A percentile compares a stretch with the other conserved stretches of the same genome.
Conservation (phyloP, 2,888 invertebrate genomes). For the Dicycla oo region DNA sequence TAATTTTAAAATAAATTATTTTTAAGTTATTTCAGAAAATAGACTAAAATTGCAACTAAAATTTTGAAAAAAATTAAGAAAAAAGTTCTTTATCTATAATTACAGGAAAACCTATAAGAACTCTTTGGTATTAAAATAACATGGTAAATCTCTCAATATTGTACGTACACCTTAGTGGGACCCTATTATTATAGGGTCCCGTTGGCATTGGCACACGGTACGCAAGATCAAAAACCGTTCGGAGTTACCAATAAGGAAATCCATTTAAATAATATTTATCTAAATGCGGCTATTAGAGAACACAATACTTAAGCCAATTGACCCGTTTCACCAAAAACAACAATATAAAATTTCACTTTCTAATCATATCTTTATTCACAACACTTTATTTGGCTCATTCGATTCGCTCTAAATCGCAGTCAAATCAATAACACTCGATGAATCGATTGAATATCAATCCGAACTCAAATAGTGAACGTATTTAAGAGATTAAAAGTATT, state of each 20-base stretch:
- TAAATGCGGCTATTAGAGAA: slow-evolving; percentile 4
- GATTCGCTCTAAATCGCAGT: slow-evolving; percentile 55
- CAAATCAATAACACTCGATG: slow-evolving; percentile 48
- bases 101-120: no score
- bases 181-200: no score
- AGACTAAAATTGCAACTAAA: no score
- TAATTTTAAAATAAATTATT: no score
- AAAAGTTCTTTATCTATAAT: no score
- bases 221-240: background rate
- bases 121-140: no score
- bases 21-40: no score
- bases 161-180: no score
- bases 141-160: no score
- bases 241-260: slow-evolving; percentile 13
- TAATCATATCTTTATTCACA: slow-evolving; percentile 51
- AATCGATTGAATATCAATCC: slow-evolving; percentile 50
- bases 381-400: slow-evolving; percentile 52
- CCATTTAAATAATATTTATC: slow-evolving; percentile 1
- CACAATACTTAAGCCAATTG: slow-evolving; percentile 24
- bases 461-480: slow-evolving; percentile 35
- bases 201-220: no score
- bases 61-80: no score
- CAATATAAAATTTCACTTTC: slow-evolving; percentile 55
- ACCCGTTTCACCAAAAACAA: slow-evolving; percentile 20
- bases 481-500: no score